Percentiles rank a stretch among this genome's conserved stretches.
Conservation (phyloP, 2,888 invertebrate species). For the Seira musarum region DNA sequence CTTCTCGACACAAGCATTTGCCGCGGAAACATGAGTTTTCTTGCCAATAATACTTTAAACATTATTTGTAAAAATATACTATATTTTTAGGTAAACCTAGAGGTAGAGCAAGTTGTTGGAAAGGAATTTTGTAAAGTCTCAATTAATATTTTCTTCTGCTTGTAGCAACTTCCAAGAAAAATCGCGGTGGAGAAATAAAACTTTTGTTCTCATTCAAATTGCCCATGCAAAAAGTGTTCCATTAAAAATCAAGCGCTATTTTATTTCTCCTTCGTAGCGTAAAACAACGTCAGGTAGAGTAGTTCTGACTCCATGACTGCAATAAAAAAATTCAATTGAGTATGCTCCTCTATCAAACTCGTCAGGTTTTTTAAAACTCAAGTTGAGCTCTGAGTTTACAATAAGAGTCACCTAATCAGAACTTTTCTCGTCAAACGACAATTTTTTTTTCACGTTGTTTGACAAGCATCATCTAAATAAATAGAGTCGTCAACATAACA, state of each 20-base stretch:
- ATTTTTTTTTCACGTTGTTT: background rate
- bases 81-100: background rate
- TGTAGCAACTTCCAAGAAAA: too few relatives aligned
- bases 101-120: background rate
- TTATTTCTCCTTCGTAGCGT: too few relatives aligned
- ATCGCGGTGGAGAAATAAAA: too few relatives aligned
- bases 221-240: background rate
- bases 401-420: too few relatives aligned
- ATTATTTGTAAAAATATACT: background rate
- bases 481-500: background rate
- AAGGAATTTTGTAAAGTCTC: background rate
- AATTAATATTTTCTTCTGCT: background rate
- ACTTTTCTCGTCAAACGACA: background rate
- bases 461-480: background rate
- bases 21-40: background rate
- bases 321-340: too few relatives aligned
- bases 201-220: too few relatives aligned
- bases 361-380: too few relatives aligned
- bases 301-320: too few relatives aligned
- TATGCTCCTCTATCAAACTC: too few relatives aligned
- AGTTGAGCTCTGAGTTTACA: too few relatives aligned
- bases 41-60: constrained; percentile 7
- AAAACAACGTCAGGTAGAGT: too few relatives aligned
- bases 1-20: background rate
- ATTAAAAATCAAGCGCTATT: background rate